These are phyloP conservation scores for Micrasema minimum DNA, from an alignment of 1,140 invertebrate species.

Conservation along the genomic window DNA sequence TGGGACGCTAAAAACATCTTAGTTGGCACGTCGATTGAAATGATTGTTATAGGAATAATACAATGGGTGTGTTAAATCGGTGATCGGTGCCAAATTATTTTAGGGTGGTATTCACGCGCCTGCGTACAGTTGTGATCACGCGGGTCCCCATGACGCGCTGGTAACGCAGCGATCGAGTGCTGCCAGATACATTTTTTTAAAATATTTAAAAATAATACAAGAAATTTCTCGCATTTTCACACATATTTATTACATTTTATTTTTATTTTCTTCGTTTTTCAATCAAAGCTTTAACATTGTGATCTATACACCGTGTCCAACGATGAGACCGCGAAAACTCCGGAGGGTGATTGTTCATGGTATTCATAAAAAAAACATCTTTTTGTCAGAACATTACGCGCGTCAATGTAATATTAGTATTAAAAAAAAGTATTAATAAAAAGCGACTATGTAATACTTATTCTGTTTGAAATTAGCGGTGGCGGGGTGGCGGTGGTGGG, in stretches of 20 bases:
- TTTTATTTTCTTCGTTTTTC: too few species aligned
- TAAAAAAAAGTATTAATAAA: too few species aligned
- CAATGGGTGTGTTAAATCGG: slow-evolving; percentile 29
- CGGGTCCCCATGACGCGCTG: background rate
- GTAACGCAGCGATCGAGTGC: background rate
- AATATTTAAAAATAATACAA: background rate
- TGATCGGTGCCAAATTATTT: slow-evolving; percentile 36
- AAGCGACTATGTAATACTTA: background rate
- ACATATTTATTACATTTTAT: too few species aligned
- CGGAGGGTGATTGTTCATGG: too few species aligned
- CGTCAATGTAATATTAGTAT: background rate
- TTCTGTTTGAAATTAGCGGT: background rate
- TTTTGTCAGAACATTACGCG: background rate
- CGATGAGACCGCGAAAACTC: too few species aligned
- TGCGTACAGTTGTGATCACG: background rate
- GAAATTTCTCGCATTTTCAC: too few species aligned
- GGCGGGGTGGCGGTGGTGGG: too few species aligned
- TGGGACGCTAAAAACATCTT: slow-evolving; percentile 20
- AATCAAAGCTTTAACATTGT: too few species aligned
- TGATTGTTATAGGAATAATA: slow-evolving; percentile 20
- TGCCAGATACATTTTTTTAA: background rate
- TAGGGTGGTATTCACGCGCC: slow-evolving; percentile 16
- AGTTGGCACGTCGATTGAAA: slow-evolving; percentile 6
- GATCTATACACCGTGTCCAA: too few species aligned
- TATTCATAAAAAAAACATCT: too few species aligned